Evolutionary conservation across 2,113 vertebrate species (phyloP).

Genomic region (Muntiacus muntjak): DNA sequence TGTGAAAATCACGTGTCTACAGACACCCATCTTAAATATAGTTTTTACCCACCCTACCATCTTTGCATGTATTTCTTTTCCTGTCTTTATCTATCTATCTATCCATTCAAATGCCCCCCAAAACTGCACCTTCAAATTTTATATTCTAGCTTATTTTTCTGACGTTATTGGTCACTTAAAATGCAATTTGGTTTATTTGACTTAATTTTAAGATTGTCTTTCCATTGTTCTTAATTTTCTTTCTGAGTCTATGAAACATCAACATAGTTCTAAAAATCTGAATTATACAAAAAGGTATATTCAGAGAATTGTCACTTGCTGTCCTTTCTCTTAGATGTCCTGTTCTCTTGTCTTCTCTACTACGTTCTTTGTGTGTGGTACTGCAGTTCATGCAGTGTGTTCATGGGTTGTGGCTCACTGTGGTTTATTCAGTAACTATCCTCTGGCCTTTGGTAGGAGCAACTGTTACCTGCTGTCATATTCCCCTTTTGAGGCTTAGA

Average conservation of each 20-base stretch:
- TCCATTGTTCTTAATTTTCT: not conserved
- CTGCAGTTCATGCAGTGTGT: not conserved
- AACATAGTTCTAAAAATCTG: not conserved
- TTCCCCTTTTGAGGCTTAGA: not conserved
- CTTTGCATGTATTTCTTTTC: not conserved
- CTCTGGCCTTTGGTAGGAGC: not conserved
- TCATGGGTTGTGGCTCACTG: not conserved
- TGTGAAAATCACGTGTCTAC: not conserved
- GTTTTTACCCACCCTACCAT: not conserved
- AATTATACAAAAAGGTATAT: not conserved
- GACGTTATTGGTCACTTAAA: not conserved
- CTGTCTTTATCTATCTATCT: not conserved
- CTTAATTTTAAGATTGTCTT: not conserved
- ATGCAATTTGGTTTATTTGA: not conserved
- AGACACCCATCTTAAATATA: not conserved
- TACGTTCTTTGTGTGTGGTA: not conserved
- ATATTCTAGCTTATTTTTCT: slow-evolving; percentile 9
- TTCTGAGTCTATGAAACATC: not conserved
- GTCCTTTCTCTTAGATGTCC: not conserved
- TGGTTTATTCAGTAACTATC: not conserved
- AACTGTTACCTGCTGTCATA: not conserved
- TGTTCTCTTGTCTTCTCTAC: not conserved
- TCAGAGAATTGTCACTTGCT: not conserved
- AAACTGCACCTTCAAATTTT: not conserved
- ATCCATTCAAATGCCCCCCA: not conserved